Evolutionary conservation across 2,888 invertebrate species (phyloP).

Genomic region (Dyspetes luteomarginatus): DNA sequence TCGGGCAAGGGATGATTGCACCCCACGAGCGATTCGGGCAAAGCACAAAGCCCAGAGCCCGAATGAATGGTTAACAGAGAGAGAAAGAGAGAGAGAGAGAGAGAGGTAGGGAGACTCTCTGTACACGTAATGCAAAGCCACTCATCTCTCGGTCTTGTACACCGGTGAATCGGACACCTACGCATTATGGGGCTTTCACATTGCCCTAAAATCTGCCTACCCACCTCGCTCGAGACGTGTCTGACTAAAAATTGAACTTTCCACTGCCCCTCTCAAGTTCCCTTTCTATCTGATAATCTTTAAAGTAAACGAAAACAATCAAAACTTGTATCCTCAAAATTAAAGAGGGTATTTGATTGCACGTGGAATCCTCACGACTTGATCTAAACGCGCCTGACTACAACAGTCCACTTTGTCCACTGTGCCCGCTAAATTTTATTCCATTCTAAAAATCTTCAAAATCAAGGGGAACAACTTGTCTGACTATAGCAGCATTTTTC

Average conservation of each 20-base stretch:
- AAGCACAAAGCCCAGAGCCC: constrained; percentile 50
- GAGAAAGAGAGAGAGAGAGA: constrained; percentile 11
- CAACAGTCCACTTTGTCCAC: constrained; percentile 32
- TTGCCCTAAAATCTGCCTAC: constrained; percentile 23
- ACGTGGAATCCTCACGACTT: neutral
- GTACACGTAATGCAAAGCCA: neutral
- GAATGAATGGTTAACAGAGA: neutral
- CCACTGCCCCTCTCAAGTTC: no score
- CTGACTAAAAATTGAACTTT: constrained; percentile 5
- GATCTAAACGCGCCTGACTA: constrained; percentile 44
- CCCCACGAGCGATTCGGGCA: constrained; percentile 74
- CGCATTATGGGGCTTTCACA: constrained; percentile 62
- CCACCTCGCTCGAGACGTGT: neutral
- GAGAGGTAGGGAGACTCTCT: neutral
- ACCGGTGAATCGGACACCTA: constrained; percentile 47
- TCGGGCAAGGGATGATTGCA: constrained; percentile 76
- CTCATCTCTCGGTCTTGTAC: constrained; percentile 5
- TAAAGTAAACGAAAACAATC: neutral
- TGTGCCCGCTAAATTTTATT: no score
- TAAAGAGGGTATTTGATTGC: neutral
- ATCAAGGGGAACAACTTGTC: neutral
- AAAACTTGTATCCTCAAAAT: neutral
- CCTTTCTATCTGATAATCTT: neutral
- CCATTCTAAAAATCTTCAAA: neutral
- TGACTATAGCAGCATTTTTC: constrained; percentile 37